A percentile compares a stretch with the other conserved stretches of the same genome.
Evolutionary conservation across 2,888 invertebrate genomes (phyloP).

Genomic region (Cordilura impudica): DNA sequence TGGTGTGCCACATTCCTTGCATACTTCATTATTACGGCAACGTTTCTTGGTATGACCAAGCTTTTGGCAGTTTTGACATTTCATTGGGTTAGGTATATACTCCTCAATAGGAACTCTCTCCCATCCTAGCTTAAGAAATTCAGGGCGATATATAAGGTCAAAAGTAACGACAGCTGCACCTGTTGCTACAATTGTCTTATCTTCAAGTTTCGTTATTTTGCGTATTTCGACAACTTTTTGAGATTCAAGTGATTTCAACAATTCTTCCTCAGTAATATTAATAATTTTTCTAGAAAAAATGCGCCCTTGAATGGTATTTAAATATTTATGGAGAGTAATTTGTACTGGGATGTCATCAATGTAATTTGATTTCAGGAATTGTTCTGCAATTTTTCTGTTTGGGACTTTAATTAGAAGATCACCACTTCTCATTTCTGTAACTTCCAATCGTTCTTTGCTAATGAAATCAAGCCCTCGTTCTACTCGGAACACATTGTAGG

Average conservation of each 20-base stretch:
- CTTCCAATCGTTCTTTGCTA: background rate
- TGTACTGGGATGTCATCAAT: constrained; percentile 18
- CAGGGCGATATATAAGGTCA: constrained; percentile 12
- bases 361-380: constrained; percentile 4
- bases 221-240: constrained; percentile 26
- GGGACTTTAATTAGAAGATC: constrained; percentile 20
- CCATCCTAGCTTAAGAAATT: constrained; percentile 4
- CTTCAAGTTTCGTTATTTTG: constrained; percentile 7
- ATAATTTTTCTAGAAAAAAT: constrained; percentile 26
- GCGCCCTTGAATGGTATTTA: constrained; percentile 15
- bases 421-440: background rate
- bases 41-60: constrained; percentile 23
- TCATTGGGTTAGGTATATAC: constrained; percentile 19
- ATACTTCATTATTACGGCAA: constrained; percentile 5
- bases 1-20: background rate
- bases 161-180: constrained; percentile 29
- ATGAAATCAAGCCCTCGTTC: constrained; percentile 19
- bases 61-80: constrained; percentile 6
- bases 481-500: constrained; percentile 27
- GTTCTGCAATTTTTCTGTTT: constrained; percentile 1
- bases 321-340: background rate
- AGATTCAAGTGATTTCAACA: background rate
- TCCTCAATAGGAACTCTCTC: constrained; percentile 1
- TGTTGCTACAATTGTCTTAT: background rate
- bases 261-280: constrained; percentile 18